Conservation (phyloP, 2,888 invertebrate genomes). For the Sceliomorpha sp. region DNA sequence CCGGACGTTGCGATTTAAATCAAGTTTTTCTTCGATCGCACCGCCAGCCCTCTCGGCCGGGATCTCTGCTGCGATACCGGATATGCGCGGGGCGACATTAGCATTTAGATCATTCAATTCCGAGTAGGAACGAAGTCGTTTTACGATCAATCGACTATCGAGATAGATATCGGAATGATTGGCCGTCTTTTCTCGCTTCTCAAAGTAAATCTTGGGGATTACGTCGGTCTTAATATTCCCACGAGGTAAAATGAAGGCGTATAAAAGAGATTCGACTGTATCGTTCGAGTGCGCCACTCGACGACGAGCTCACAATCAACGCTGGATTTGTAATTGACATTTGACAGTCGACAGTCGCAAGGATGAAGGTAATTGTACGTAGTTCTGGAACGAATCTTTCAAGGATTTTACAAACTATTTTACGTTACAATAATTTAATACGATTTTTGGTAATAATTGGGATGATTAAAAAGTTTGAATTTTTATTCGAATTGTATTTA, state of each 20-base stretch:
- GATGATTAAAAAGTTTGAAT: too few relatives aligned
- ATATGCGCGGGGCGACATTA: constrained; percentile 61
- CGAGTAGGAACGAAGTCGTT: constrained; percentile 62
- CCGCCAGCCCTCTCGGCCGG: constrained; percentile 13
- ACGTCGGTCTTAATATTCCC: constrained; percentile 18
- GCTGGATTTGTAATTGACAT: constrained; percentile 3
- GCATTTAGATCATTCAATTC: constrained; percentile 69
- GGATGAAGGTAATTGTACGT: too few relatives aligned
- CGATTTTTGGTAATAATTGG: too few relatives aligned
- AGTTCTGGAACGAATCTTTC: too few relatives aligned
- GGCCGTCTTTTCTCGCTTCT: constrained; percentile 25
- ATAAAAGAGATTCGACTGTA: constrained; percentile 12
- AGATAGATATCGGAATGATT: constrained; percentile 35
- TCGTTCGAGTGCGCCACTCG: not conserved
- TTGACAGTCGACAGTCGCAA: too few relatives aligned
- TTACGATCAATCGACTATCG: constrained; percentile 59
- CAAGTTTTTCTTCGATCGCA: constrained; percentile 33
- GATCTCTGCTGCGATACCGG: constrained; percentile 36
- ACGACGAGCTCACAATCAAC: constrained; percentile 5
- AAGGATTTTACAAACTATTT: too few relatives aligned
- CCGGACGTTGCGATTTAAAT: constrained; percentile 37
- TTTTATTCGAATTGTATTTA: too few relatives aligned
- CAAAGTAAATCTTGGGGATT: constrained; percentile 18
- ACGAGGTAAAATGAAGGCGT: constrained; percentile 11
- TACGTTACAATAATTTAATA: too few relatives aligned